Evolutionary conservation across 2,888 invertebrate species (phyloP).

Genomic region (Hemaris fuciformis): DNA sequence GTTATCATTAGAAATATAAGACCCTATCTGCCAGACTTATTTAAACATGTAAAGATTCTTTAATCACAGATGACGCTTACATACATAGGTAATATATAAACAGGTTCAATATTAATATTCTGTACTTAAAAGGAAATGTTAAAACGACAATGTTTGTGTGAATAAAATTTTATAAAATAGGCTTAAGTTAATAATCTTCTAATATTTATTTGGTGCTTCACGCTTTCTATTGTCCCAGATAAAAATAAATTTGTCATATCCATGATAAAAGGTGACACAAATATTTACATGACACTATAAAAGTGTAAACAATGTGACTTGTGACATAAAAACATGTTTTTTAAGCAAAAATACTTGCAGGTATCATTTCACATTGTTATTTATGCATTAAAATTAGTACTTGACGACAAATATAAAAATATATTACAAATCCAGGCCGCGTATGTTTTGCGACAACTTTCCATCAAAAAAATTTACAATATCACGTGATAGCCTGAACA

Average conservation of each 20-base stretch:
- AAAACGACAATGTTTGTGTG: no score
- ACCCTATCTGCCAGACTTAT: no score
- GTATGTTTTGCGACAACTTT: constrained; percentile 9
- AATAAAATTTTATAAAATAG: no score
- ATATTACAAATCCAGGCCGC: background rate
- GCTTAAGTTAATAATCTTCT: background rate
- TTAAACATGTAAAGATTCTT: no score
- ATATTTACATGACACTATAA: background rate
- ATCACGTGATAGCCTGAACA: constrained; percentile 7
- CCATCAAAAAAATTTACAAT: constrained; percentile 5
- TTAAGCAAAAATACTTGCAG: background rate
- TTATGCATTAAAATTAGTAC: background rate
- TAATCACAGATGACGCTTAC: no score
- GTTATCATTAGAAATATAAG: no score
- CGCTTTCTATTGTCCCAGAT: background rate
- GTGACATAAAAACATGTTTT: background rate
- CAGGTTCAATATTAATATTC: no score
- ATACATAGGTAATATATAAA: no score
- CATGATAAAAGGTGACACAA: background rate
- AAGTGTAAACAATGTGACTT: background rate
- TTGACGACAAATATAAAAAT: background rate
- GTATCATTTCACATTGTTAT: no score
- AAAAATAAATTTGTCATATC: background rate
- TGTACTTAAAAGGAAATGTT: no score
- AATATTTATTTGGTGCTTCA: background rate